These are phyloP conservation scores for Heliconius melpomene DNA, from an alignment of 1,140 invertebrate genomes.

Conservation along the genomic window DNA sequence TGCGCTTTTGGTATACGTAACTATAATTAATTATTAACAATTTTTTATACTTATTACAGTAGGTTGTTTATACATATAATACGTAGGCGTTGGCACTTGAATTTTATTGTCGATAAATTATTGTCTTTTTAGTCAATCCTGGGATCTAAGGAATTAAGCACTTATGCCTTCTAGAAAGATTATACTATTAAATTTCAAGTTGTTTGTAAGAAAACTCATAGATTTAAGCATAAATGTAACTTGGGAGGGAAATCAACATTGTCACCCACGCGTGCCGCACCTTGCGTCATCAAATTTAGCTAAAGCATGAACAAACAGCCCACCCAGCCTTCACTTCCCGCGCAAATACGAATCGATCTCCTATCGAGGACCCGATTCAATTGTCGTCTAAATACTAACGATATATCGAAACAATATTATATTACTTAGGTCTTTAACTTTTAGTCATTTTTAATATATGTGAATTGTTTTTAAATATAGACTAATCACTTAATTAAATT, in stretches of 20 bases:
- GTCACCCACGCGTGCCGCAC: constrained; percentile 66
- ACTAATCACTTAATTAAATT: too few species aligned
- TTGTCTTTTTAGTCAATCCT: too few species aligned
- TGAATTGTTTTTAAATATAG: too few species aligned
- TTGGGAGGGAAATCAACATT: constrained; percentile 50
- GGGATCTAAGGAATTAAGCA: too few species aligned
- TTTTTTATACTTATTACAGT: too few species aligned
- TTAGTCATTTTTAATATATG: too few species aligned
- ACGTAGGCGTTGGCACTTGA: too few species aligned
- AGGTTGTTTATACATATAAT: too few species aligned
- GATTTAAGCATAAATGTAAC: constrained; percentile 10
- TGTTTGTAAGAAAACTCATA: not conserved
- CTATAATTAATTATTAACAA: too few species aligned
- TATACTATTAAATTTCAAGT: not conserved
- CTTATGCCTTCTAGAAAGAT: too few species aligned
- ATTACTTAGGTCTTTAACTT: not conserved
- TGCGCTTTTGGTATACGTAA: too few species aligned
- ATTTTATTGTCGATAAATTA: too few species aligned
- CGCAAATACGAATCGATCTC: constrained; percentile 53
- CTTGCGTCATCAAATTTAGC: constrained; percentile 78
- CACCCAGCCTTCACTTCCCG: constrained; percentile 70
- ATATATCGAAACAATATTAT: not conserved
- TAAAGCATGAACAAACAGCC: constrained; percentile 74
- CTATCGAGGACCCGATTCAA: not conserved
- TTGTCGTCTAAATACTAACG: not conserved